phyloP scores from a whole-genome alignment of 2,888 invertebrate species.

The Drosophila mayaguana region DNA sequence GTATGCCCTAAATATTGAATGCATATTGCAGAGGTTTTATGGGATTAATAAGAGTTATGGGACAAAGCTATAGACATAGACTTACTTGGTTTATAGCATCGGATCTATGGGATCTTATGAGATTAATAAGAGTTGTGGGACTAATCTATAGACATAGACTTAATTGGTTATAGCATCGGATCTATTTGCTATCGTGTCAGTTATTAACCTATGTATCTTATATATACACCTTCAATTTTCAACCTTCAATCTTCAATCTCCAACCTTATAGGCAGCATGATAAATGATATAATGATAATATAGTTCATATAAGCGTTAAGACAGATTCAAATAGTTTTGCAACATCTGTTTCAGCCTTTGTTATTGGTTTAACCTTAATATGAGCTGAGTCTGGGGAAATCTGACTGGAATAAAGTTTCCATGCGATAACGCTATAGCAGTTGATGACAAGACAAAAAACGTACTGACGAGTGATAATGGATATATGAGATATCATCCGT shows the following conservation, averaged over 20 bases:
- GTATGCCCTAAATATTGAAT: background rate
- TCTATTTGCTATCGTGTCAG: background rate
- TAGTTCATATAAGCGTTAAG: background rate
- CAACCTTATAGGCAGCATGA: background rate
- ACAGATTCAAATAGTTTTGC: background rate
- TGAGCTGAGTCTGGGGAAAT: background rate
- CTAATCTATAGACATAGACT: too few species aligned
- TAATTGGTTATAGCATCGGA: too few species aligned
- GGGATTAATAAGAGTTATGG: background rate
- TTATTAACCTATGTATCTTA: too few species aligned
- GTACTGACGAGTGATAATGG: conserved; percentile 6
- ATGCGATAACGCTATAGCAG: background rate
- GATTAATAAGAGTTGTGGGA: background rate
- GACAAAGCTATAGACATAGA: too few species aligned
- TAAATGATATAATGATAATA: background rate
- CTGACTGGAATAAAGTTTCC: background rate
- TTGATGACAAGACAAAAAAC: background rate
- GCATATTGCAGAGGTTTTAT: too few species aligned
- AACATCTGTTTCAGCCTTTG: background rate
- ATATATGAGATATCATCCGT: background rate
- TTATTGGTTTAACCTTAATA: background rate
- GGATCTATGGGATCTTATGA: too few species aligned
- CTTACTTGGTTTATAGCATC: too few species aligned
- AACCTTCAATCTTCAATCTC: background rate
- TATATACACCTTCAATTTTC: background rate